Evolutionary conservation across 2,888 invertebrate species (phyloP).

Genomic region (Epirrhoe alternata): DNA sequence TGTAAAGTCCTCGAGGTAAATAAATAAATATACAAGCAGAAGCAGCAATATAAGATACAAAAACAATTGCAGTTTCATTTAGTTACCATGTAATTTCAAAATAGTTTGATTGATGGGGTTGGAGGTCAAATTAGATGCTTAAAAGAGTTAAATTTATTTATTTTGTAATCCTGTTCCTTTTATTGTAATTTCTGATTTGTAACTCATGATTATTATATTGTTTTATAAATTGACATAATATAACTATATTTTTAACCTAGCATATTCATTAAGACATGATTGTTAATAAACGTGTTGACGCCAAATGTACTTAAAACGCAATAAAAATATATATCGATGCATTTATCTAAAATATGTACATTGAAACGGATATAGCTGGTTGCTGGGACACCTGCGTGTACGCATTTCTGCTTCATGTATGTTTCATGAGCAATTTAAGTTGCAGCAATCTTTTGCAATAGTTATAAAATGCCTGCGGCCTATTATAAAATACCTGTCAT

Average conservation of each 20-base stretch:
- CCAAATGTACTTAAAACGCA: background rate
- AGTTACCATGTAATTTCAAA: background rate
- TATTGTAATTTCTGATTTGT: background rate
- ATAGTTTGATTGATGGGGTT: slow-evolving; percentile 8
- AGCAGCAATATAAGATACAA: no score
- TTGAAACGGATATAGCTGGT: slow-evolving; percentile 54
- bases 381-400: slow-evolving; percentile 57
- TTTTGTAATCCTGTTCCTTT: background rate
- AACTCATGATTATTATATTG: background rate
- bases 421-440: slow-evolving; percentile 69
- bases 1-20: no score
- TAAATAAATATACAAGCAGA: no score
- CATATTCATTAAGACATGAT: background rate
- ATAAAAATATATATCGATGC: slow-evolving; percentile 14
- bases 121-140: slow-evolving; percentile 1
- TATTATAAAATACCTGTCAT: slow-evolving; percentile 44
- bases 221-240: background rate
- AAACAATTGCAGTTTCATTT: background rate
- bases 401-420: slow-evolving; percentile 58
- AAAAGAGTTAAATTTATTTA: background rate
- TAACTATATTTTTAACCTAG: background rate
- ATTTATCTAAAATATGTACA: slow-evolving; percentile 35
- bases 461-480: slow-evolving; percentile 53
- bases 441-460: slow-evolving; percentile 57
- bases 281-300: background rate